phyloP scores from a whole-genome alignment of 2,113 vertebrate genomes.

The Rana temporaria region DNA sequence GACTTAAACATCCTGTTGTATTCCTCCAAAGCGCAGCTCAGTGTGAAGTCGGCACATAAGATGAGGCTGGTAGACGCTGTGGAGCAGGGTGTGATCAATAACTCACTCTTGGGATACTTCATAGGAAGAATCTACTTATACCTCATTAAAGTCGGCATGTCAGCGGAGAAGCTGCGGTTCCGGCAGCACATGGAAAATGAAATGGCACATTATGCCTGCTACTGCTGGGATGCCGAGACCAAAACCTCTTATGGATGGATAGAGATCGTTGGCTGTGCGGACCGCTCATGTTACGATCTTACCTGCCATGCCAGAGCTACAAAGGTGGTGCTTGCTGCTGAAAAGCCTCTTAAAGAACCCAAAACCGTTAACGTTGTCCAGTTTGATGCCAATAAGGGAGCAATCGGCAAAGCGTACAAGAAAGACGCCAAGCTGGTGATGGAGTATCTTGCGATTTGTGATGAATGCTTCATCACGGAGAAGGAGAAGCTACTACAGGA shows the following conservation, averaged over 20 bases:
- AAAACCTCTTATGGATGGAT: constrained; percentile 99
- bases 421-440: constrained; percentile 93
- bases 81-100: constrained; percentile 96
- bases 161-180: constrained; percentile 95
- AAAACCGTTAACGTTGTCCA: constrained; percentile 90
- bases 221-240: constrained; percentile 98
- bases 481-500: constrained; percentile 87
- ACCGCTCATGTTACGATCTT: constrained; percentile 95
- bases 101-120: constrained; percentile 97
- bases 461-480: constrained; percentile 85
- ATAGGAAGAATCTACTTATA: constrained; percentile 99
- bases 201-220: constrained; percentile 98
- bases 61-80: constrained; percentile 94
- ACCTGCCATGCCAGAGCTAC: constrained; percentile 90
- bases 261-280: constrained; percentile 95
- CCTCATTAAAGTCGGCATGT: constrained; percentile 90
- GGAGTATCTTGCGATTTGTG: constrained; percentile 89
- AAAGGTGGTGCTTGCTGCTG: constrained; percentile 94
- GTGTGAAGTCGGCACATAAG: constrained; percentile 88
- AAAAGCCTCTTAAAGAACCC: constrained; percentile 95
- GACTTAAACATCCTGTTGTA: constrained; percentile 86
- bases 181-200: constrained; percentile 99
- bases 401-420: constrained; percentile 94
- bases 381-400: constrained; percentile 94
- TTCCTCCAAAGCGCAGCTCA: constrained; percentile 95